These are phyloP conservation scores for Andrena bucephala DNA, from an alignment of 2,888 invertebrate genomes.

Conservation along the genomic window DNA sequence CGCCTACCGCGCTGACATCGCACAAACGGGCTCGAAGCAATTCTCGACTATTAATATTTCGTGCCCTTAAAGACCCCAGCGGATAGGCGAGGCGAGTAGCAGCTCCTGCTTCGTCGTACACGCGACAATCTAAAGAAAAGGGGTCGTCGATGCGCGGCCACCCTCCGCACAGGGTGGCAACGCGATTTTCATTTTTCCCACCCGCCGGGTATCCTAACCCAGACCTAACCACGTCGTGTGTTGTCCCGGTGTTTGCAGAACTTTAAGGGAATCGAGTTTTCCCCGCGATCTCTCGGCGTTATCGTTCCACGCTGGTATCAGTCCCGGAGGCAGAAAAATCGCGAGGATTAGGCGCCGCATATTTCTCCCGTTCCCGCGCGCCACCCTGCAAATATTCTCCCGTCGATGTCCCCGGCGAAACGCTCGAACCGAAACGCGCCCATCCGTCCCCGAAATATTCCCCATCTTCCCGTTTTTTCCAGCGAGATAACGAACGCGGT, in stretches of 20 bases:
- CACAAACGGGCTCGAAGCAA: conserved; percentile 34
- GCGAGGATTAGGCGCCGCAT: conserved; percentile 21
- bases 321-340: conserved; percentile 15
- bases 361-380: conserved; percentile 1
- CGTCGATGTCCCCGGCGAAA: background rate
- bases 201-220: too few relatives aligned
- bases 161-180: background rate
- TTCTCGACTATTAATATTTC: conserved; percentile 55
- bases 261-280: conserved; percentile 39
- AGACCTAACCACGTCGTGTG: background rate
- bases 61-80: conserved; percentile 34
- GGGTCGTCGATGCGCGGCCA: background rate
- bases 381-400: conserved; percentile 15
- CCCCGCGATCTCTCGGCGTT: background rate
- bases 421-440: conserved; percentile 10
- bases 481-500: background rate
- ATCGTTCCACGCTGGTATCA: background rate
- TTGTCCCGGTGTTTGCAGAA: conserved; percentile 16
- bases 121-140: conserved; percentile 18
- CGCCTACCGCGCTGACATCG: conserved; percentile 11
- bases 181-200: conserved; percentile 4
- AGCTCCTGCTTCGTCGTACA: background rate
- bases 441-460: background rate
- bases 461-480: too few relatives aligned
- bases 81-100: background rate